These are phyloP conservation scores for Alouatta palliata DNA, from an alignment of 2,113 vertebrate species.

Conservation along the genomic window DNA sequence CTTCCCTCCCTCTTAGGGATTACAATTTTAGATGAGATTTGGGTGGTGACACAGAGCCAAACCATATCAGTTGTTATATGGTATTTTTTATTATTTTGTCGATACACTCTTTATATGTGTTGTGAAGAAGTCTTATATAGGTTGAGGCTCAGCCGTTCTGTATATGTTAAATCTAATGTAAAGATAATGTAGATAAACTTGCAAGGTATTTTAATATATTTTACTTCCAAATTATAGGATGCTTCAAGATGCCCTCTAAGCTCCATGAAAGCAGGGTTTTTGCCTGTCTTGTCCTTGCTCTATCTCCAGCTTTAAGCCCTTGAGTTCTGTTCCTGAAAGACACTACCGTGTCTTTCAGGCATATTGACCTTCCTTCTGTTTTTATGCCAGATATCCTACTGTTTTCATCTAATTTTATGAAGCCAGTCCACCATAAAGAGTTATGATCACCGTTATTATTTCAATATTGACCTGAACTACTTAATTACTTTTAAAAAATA, in stretches of 20 bases:
- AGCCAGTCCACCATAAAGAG: neutral
- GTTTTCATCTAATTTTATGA: slow-evolving; percentile 5
- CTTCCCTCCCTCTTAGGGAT: too few relatives aligned
- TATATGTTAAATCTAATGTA: neutral
- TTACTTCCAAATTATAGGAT: neutral
- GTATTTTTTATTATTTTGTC: too few relatives aligned
- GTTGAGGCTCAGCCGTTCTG: neutral
- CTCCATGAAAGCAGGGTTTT: neutral
- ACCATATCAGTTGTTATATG: too few relatives aligned
- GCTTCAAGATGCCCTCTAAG: neutral
- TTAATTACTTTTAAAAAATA: neutral
- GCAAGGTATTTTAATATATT: neutral
- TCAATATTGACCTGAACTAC: neutral
- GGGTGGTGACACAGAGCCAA: too few relatives aligned
- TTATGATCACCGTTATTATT: neutral
- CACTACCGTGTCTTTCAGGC: neutral
- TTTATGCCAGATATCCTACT: neutral
- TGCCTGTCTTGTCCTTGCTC: neutral
- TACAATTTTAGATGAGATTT: too few relatives aligned
- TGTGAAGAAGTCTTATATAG: neutral
- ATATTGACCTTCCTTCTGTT: neutral
- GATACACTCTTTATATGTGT: neutral
- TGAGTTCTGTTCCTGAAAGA: neutral
- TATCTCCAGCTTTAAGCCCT: neutral
- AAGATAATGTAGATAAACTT: neutral